A percentile compares a stretch with the other conserved stretches of the same genome.
These are phyloP conservation scores for Montipora sp. DNA, from an alignment of 64 coral and sea anemone genomes.

Conservation along the genomic window DNA sequence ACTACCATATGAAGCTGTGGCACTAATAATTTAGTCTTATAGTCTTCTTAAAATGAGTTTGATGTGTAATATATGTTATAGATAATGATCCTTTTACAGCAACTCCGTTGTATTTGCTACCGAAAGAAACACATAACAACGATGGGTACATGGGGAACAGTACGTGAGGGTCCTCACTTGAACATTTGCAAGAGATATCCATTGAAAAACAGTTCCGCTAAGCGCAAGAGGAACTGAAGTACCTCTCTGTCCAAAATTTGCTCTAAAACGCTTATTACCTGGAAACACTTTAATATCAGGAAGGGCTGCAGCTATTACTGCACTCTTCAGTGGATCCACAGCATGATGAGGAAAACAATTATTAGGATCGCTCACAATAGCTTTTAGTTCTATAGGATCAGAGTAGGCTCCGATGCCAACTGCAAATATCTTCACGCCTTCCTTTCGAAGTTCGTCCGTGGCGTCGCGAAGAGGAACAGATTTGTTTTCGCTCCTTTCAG, in stretches of 20 bases:
- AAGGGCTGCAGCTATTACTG: constrained; percentile 22
- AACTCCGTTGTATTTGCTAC: no score
- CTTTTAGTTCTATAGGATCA: constrained; percentile 1
- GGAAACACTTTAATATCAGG: neutral
- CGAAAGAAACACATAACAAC: no score
- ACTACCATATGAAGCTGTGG: neutral
- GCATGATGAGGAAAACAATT: constrained; percentile 26
- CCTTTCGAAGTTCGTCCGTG: neutral
- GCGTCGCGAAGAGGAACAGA: constrained; percentile 9
- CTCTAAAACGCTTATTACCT: neutral
- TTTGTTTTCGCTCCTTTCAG: constrained; percentile 32
- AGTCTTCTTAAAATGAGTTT: no score
- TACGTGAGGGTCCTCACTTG: no score
- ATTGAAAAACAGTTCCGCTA: no score
- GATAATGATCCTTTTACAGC: no score
- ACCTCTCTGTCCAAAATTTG: neutral
- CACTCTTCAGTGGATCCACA: constrained; percentile 32
- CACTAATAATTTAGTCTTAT: no score
- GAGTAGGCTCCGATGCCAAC: constrained; percentile 27
- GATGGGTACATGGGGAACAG: no score
- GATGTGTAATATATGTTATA: no score
- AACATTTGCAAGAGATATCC: no score
- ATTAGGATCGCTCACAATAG: constrained; percentile 15
- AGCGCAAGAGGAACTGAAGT: no score
- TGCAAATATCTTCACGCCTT: constrained; percentile 23